Conservation (phyloP, 2,113 vertebrate species). For the Lycaon pictus region DNA sequence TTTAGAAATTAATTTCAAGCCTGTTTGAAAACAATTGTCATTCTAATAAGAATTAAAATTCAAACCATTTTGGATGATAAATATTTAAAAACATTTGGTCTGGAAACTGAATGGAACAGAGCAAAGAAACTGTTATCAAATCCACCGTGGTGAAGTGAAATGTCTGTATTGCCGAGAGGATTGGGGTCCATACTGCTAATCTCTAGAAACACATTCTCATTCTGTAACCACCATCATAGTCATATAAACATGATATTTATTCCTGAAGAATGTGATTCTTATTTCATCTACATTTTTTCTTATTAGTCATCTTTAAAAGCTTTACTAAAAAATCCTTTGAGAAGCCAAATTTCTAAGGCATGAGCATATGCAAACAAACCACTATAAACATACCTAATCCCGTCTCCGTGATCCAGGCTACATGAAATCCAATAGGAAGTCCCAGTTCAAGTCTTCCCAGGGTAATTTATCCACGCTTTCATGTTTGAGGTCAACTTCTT, state of each 20-base stretch:
- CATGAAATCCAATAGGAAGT: background rate
- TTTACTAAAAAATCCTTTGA: slow-evolving; percentile 30
- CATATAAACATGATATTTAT: slow-evolving; percentile 26
- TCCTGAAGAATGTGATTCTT: background rate
- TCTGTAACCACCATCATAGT: background rate
- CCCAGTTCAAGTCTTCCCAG: background rate
- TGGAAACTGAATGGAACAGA: slow-evolving; percentile 78
- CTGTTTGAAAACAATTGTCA: slow-evolving; percentile 79
- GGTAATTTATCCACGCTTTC: background rate
- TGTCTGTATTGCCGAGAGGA: slow-evolving; percentile 43
- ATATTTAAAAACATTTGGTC: slow-evolving; percentile 80
- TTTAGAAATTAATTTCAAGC: slow-evolving; percentile 82
- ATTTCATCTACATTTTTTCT: slow-evolving; percentile 25
- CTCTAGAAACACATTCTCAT: slow-evolving; percentile 46
- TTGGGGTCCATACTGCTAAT: slow-evolving; percentile 55
- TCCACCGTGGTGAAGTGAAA: slow-evolving; percentile 37
- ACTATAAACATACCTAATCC: background rate
- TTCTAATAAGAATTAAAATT: slow-evolving; percentile 82
- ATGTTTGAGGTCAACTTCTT: background rate
- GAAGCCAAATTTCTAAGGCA: background rate
- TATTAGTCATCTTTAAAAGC: slow-evolving; percentile 3
- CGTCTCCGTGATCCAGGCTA: background rate
- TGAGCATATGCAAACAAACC: background rate
- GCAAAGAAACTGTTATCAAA: slow-evolving; percentile 68
- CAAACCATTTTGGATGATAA: slow-evolving; percentile 74